Conservation (phyloP, 2,888 invertebrate species). For the Meteorus colon region DNA sequence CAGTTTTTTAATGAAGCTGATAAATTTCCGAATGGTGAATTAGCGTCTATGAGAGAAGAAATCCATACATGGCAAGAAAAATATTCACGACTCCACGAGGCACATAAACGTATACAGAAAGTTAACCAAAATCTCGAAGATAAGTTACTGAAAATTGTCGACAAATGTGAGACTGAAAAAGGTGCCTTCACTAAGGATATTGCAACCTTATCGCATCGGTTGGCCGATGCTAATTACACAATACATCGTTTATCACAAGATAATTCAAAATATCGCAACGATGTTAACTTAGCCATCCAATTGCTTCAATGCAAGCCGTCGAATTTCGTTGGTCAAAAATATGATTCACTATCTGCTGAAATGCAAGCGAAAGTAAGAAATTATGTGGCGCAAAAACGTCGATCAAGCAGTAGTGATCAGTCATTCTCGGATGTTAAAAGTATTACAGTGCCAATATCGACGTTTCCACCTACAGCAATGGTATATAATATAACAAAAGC, state of each 20-base stretch:
- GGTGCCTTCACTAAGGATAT: slow-evolving; percentile 90
- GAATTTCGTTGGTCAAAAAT: slow-evolving; percentile 93
- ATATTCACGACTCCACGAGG: slow-evolving; percentile 91
- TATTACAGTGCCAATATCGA: slow-evolving; percentile 84
- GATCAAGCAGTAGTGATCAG: slow-evolving; percentile 72
- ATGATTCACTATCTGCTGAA: slow-evolving; percentile 90
- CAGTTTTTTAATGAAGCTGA: slow-evolving; percentile 85
- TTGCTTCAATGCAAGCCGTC: slow-evolving; percentile 95
- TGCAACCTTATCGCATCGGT: slow-evolving; percentile 86
- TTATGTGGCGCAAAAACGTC: slow-evolving; percentile 81
- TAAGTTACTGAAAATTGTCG: slow-evolving; percentile 92
- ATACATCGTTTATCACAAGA: slow-evolving; percentile 88
- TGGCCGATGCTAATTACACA: slow-evolving; percentile 89
- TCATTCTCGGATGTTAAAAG: slow-evolving; percentile 76
- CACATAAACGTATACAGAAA: slow-evolving; percentile 94
- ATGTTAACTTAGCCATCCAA: slow-evolving; percentile 94
- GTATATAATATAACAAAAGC: slow-evolving; percentile 76
- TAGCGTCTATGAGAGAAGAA: slow-evolving; percentile 88
- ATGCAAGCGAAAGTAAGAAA: slow-evolving; percentile 92
- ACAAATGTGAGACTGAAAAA: slow-evolving; percentile 93
- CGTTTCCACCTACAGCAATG: slow-evolving; percentile 91
- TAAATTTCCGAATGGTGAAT: slow-evolving; percentile 80
- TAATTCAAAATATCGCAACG: slow-evolving; percentile 94
- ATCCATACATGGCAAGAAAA: slow-evolving; percentile 92
- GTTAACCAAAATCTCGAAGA: slow-evolving; percentile 96